Evolutionary conservation across 2,797 vertebrate species (phyloP).

Genomic region (Helostoma temminkii): DNA sequence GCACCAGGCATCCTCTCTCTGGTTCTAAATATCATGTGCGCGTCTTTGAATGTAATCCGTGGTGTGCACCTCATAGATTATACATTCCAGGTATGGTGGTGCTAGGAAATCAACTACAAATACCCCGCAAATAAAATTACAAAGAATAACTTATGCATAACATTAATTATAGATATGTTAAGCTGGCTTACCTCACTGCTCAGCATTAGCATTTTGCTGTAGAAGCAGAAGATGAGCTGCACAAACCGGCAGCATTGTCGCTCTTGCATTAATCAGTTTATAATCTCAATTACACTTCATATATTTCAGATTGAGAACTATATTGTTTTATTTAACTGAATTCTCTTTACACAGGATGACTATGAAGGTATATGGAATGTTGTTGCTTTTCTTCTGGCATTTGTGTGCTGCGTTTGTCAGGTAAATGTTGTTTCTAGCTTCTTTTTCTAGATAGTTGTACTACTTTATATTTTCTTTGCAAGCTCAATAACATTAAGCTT

Average conservation of each 20-base stretch:
- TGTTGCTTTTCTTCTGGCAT: conserved; percentile 91
- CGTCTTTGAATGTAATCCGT: conserved; percentile 93
- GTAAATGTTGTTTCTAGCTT: conserved; percentile 72
- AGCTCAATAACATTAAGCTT: neutral
- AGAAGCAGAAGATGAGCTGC: conserved; percentile 19
- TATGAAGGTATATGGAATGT: conserved; percentile 90
- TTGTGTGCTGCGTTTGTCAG: conserved; percentile 91
- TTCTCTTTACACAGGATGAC: conserved; percentile 86
- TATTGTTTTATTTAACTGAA: conserved; percentile 9
- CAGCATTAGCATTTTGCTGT: conserved; percentile 28
- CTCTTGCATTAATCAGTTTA: neutral
- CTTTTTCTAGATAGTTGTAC: neutral
- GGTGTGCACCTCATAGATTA: conserved; percentile 94
- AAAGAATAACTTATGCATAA: neutral
- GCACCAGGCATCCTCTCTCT: conserved; percentile 92
- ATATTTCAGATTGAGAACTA: too few species aligned
- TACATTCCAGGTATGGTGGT: conserved; percentile 89
- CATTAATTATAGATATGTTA: conserved; percentile 7
- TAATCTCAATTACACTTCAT: neutral
- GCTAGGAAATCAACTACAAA: neutral
- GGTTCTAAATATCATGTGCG: conserved; percentile 96
- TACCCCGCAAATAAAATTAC: neutral
- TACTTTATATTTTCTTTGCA: neutral
- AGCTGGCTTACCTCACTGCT: conserved; percentile 6
- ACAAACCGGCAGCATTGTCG: neutral